Conservation (phyloP, 2,888 invertebrate genomes). For the Notocelia uddmanniana region DNA sequence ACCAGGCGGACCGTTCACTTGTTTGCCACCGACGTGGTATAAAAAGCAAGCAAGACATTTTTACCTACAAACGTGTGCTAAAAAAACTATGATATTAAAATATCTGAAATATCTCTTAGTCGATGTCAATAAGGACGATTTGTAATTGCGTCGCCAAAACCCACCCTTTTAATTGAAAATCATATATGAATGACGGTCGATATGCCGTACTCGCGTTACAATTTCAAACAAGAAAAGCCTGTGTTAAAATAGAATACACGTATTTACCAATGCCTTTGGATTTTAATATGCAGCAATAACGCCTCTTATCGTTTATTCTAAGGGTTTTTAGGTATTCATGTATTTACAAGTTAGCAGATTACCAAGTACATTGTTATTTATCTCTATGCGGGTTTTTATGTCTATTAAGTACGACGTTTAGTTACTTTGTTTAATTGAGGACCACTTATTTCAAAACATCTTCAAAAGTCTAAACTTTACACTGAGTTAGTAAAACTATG, state of each 20-base stretch:
- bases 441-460: neutral
- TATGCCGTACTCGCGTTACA: too few species aligned
- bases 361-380: conserved; percentile 18
- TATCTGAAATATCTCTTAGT: too few species aligned
- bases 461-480: too few species aligned
- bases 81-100: too few species aligned
- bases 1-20: too few species aligned
- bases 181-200: too few species aligned
- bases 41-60: too few species aligned
- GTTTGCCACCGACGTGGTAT: too few species aligned
- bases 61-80: too few species aligned
- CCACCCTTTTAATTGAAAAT: too few species aligned
- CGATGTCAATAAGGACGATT: too few species aligned
- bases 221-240: neutral
- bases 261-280: neutral
- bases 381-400: conserved; percentile 38
- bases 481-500: neutral
- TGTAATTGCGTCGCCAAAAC: too few species aligned
- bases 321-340: conserved; percentile 44
- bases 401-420: conserved; percentile 1
- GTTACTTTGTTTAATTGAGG: conserved; percentile 10
- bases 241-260: neutral
- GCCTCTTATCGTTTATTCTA: conserved; percentile 20
- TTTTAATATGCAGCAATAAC: neutral
- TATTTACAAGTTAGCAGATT: conserved; percentile 20